These are phyloP conservation scores for Andrena dorsata DNA, from an alignment of 2,888 invertebrate genomes.

Conservation along the genomic window DNA sequence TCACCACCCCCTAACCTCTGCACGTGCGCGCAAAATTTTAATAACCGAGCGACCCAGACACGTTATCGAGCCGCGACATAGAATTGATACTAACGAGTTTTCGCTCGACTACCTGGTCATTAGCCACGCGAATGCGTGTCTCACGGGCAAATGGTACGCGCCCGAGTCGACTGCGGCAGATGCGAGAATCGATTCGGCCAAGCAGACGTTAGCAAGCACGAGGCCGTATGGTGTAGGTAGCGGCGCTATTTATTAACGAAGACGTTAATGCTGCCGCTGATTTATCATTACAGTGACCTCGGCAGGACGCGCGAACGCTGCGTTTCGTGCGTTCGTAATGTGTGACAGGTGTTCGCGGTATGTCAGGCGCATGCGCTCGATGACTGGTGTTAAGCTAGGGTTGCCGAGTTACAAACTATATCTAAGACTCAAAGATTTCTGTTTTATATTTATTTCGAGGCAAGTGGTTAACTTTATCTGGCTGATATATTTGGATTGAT, in stretches of 20 bases:
- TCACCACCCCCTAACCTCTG: neutral
- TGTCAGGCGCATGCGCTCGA: neutral
- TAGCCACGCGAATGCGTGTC: constrained; percentile 26
- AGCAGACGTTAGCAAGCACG: constrained; percentile 2
- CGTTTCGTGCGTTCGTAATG: constrained; percentile 3
- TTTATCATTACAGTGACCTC: constrained; percentile 69
- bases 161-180: neutral
- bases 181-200: constrained; percentile 21
- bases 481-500: no score
- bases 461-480: no score
- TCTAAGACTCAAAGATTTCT: no score
- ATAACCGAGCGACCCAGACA: constrained; percentile 2
- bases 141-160: constrained; percentile 8
- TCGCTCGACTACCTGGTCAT: constrained; percentile 27
- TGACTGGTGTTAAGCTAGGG: no score
- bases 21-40: neutral
- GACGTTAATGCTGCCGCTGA: constrained; percentile 68
- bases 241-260: constrained; percentile 67
- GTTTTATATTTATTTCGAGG: no score
- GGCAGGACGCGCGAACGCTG: neutral
- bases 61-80: constrained; percentile 14
- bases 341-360: neutral
- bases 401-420: no score
- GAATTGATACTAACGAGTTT: constrained; percentile 31
- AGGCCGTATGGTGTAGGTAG: constrained; percentile 51